These are phyloP conservation scores for Drosophila parabipectinata DNA, from an alignment of 1,140 invertebrate genomes.

Conservation along the genomic window DNA sequence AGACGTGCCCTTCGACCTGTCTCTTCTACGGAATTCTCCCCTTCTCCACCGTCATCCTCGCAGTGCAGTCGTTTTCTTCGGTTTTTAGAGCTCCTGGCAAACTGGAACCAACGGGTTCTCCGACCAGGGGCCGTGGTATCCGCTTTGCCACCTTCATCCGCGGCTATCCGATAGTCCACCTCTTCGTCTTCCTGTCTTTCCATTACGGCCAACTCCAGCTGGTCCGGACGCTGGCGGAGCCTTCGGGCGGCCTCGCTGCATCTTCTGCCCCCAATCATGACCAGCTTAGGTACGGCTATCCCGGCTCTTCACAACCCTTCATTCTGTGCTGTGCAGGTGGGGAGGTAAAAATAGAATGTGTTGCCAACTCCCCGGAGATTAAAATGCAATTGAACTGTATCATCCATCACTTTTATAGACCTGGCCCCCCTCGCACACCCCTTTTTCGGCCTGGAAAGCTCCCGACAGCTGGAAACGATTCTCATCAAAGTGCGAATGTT, in stretches of 20 bases:
- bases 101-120: constrained; percentile 59
- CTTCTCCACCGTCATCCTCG: constrained; percentile 41
- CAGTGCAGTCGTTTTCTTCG: constrained; percentile 38
- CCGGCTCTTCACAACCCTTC: constrained; percentile 12
- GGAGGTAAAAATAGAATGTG: constrained; percentile 20
- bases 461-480: constrained; percentile 58
- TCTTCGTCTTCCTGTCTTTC: constrained; percentile 11
- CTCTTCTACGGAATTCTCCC: constrained; percentile 9
- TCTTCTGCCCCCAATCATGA: constrained; percentile 55
- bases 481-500: constrained; percentile 44
- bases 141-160: background rate
- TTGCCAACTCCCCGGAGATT: constrained; percentile 31
- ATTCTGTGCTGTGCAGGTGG: constrained; percentile 13
- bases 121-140: constrained; percentile 7
- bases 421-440: background rate
- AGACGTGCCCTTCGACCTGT: constrained; percentile 37
- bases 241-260: constrained; percentile 46
- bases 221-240: constrained; percentile 71
- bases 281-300: constrained; percentile 10
- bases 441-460: background rate
- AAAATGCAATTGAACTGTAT: constrained; percentile 40
- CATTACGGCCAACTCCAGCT: constrained; percentile 70
- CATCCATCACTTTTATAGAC: constrained; percentile 44
- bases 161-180: constrained; percentile 1
- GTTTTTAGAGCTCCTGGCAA: constrained; percentile 43